Percentiles rank a stretch among this genome's conserved stretches.
Conservation (phyloP, 2,797 vertebrate species). For the Bradypodion pumilum region DNA sequence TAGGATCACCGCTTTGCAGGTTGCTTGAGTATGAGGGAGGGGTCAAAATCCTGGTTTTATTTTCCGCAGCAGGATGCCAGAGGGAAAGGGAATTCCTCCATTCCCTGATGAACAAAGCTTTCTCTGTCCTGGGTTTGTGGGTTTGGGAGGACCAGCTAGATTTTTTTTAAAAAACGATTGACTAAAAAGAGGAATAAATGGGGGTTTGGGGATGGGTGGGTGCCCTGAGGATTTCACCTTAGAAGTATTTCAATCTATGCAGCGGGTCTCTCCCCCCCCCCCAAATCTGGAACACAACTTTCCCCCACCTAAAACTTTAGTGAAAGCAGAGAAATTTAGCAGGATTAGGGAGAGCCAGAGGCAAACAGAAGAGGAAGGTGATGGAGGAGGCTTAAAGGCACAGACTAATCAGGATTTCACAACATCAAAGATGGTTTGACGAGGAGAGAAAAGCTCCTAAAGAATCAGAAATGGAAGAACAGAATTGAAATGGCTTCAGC, state of each 20-base stretch:
- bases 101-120: background rate
- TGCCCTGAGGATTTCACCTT: background rate
- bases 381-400: no score
- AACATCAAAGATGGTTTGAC: background rate
- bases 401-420: background rate
- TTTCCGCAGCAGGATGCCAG: background rate
- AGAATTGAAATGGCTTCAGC: no score
- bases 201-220: background rate
- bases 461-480: no score
- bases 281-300: background rate
- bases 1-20: no score
- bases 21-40: no score
- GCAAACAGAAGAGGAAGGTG: background rate
- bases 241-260: background rate
- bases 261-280: background rate
- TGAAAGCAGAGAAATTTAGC: background rate
- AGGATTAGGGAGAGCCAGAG: background rate
- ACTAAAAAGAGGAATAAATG: background rate
- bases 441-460: background rate
- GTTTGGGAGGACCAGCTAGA: constrained; percentile 21
- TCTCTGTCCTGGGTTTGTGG: background rate
- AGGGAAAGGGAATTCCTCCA: background rate
- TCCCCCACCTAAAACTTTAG: no score
- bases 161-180: constrained; percentile 24
- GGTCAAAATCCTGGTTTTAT: no score